Evolutionary conservation across 2,888 invertebrate species (phyloP).

Genomic region (Camptogramma bilineatum): DNA sequence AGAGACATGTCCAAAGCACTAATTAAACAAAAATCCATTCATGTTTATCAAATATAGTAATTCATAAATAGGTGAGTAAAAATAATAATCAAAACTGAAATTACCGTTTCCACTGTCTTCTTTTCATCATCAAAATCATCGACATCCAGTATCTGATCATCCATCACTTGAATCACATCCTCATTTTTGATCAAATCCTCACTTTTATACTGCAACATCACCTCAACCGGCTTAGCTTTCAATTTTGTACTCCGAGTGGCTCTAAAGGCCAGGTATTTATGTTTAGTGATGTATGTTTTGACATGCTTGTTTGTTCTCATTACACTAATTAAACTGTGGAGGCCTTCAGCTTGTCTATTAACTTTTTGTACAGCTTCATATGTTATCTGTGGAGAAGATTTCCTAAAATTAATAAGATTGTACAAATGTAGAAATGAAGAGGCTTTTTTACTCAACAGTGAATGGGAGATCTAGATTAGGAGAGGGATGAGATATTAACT

Average conservation of each 20-base stretch:
- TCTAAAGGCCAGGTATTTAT: slow-evolving; percentile 29
- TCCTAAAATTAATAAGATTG: too few relatives aligned
- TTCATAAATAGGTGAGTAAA: too few relatives aligned
- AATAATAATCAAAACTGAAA: too few relatives aligned
- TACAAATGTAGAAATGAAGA: too few relatives aligned
- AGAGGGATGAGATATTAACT: too few relatives aligned
- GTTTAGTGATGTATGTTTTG: slow-evolving; percentile 50
- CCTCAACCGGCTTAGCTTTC: slow-evolving; percentile 35
- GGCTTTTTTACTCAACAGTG: too few relatives aligned
- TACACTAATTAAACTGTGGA: slow-evolving; percentile 54
- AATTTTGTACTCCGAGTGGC: slow-evolving; percentile 16
- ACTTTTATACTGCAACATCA: slow-evolving; percentile 37
- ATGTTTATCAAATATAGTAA: too few relatives aligned
- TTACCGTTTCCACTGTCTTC: slow-evolving; percentile 26
- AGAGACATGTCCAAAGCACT: too few relatives aligned
- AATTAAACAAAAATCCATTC: too few relatives aligned
- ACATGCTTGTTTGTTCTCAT: slow-evolving; percentile 50
- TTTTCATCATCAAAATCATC: slow-evolving; percentile 31
- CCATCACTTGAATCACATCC: slow-evolving; percentile 20
- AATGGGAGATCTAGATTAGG: too few relatives aligned
- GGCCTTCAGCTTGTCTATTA: slow-evolving; percentile 51
- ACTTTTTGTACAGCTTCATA: slow-evolving; percentile 57
- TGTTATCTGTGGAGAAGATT: slow-evolving; percentile 46
- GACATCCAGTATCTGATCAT: slow-evolving; percentile 20
- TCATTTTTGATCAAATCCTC: slow-evolving; percentile 40